These are phyloP conservation scores for Budorcas taxicolor DNA, from an alignment of 2,113 vertebrate genomes.

Conservation along the genomic window DNA sequence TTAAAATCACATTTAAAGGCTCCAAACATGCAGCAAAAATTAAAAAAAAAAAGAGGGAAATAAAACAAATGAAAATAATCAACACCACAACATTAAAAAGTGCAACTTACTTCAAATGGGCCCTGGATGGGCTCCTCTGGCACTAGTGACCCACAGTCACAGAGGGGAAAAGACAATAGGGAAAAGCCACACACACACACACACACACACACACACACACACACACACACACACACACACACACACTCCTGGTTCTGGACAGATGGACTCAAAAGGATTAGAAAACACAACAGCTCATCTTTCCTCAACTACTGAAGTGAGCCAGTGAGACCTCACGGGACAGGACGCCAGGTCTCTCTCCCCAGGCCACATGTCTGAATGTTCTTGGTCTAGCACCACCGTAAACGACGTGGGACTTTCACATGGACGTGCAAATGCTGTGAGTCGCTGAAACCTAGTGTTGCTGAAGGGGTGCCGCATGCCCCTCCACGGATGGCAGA, in stretches of 20 bases:
- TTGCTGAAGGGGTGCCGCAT: constrained; percentile 54
- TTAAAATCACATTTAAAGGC: constrained; percentile 72
- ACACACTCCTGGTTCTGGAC: not conserved
- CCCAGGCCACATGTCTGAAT: constrained; percentile 4
- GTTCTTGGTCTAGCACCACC: constrained; percentile 73
- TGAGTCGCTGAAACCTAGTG: constrained; percentile 70
- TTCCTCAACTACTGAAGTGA: constrained; percentile 52
- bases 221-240: not conserved
- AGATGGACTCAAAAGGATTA: constrained; percentile 28
- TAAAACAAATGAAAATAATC: constrained; percentile 58
- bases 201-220: too few species aligned
- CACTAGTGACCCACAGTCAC: constrained; percentile 69
- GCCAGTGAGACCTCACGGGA: constrained; percentile 52
- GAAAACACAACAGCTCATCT: constrained; percentile 62
- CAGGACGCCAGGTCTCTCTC: constrained; percentile 52
- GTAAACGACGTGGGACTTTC: constrained; percentile 71
- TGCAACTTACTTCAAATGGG: constrained; percentile 75
- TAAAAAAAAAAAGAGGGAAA: not conserved
- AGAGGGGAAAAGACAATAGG: constrained; percentile 46
- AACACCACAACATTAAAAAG: constrained; percentile 74
- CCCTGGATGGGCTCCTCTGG: constrained; percentile 72
- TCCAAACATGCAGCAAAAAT: constrained; percentile 73
- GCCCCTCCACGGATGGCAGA: constrained; percentile 39
- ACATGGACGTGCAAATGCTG: constrained; percentile 72
- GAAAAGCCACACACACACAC: not conserved